phyloP scores from a whole-genome alignment of 2,797 vertebrate species.

The Merluccius polli region DNA sequence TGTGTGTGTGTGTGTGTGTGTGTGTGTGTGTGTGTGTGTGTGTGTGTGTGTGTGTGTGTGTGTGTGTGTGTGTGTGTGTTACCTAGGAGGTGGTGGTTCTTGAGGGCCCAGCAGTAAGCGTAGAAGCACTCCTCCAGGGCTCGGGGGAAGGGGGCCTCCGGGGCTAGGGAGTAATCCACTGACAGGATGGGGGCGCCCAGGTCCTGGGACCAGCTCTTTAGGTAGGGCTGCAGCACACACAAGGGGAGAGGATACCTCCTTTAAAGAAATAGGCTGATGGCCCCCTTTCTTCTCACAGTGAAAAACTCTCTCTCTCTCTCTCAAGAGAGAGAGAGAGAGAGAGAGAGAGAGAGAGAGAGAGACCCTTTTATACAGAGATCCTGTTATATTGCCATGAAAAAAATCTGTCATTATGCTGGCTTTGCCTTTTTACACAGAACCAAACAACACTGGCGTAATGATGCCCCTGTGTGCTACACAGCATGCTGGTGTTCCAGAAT shows the following conservation, averaged over 20 bases:
- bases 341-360: not conserved
- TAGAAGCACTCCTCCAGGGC: slow-evolving; percentile 93
- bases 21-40: not conserved
- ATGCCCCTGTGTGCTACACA: too few relatives aligned
- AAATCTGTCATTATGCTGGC: too few relatives aligned
- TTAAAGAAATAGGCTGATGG: too few relatives aligned
- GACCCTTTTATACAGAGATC: too few relatives aligned
- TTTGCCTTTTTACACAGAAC: too few relatives aligned
- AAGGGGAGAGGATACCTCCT: not conserved
- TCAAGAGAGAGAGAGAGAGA: not conserved
- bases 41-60: slow-evolving; percentile 9
- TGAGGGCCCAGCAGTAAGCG: slow-evolving; percentile 91
- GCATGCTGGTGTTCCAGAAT: too few relatives aligned
- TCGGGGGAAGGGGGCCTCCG: slow-evolving; percentile 87
- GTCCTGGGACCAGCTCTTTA: slow-evolving; percentile 88
- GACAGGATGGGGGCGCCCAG: slow-evolving; percentile 84
- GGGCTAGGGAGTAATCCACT: slow-evolving; percentile 89
- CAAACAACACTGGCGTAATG: too few relatives aligned
- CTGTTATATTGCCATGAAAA: too few relatives aligned
- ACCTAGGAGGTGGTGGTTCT: slow-evolving; percentile 84
- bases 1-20: slow-evolving; percentile 6
- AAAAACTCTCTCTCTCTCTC: not conserved
- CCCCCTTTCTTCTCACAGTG: not conserved
- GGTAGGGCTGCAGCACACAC: slow-evolving; percentile 72
- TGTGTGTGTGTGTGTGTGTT: slow-evolving; percentile 7